Base-by-base conservation (phyloP, 2,888 invertebrate genomes). In the Tachystola acroxantha region DNA sequence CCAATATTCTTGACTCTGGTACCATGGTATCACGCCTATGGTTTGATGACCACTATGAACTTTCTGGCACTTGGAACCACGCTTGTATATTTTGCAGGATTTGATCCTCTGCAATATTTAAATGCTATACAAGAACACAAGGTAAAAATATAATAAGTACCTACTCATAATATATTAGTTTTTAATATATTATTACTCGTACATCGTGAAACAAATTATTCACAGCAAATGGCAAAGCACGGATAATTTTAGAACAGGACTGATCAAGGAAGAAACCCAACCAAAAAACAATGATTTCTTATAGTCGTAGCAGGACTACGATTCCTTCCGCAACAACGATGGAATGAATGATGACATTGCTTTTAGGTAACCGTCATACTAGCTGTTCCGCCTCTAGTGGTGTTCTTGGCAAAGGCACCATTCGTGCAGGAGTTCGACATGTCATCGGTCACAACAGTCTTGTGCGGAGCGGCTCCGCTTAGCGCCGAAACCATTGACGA, bases 11-110 rank as follows among this genome's bases (percentile, higher is more conserved):
- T 94, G 40, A 92, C 91, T 0, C 74, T 95, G 20, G 88, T 94
- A 29, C 95, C 95, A 4, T 93, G 94, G 87, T 95, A 92, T 64
- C 95, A 96, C 69, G 90, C 91, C 0, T 94, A 92, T 54, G 94
- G 94, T 0, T 89, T 93, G 54, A 87, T 92, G 55, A 82, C 89
- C 0, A 77, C 91, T 2, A 76, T 93, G 41, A 78, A 88, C 25
- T 67, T 89, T 24, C 62, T 92, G 0, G 46, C 86, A 5, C 50
- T 88, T 34, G 89, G 89, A 20, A 80, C 75, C 27, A 80, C 70
- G 42, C 36, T 73, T 6, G 72, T 88, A 1, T 76, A 74, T 48
- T 70, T 94, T 31, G 81, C 91, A 2, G 91, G 88, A 47, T 96
- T 96, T 57, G 90, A 92, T 25, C 91, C 93, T 9, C 81, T 90